These are phyloP conservation scores for Eucriotettix oculatus DNA, from an alignment of 2,888 invertebrate genomes.

Conservation along the genomic window DNA sequence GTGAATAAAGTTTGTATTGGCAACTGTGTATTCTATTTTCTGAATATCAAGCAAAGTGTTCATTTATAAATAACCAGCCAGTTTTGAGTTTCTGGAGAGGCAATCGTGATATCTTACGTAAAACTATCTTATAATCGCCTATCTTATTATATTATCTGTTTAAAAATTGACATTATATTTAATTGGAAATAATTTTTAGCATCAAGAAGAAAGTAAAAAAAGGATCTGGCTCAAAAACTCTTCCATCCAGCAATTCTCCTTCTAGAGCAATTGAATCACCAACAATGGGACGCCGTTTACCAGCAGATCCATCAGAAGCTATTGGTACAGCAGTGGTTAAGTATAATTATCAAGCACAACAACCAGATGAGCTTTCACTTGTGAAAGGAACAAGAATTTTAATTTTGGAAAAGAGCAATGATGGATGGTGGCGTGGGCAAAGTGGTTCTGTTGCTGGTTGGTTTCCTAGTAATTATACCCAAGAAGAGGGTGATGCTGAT, in stretches of 20 bases:
- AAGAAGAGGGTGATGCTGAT: conserved; percentile 65
- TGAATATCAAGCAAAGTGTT: too few species aligned
- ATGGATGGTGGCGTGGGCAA: conserved; percentile 98
- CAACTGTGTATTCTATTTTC: too few species aligned
- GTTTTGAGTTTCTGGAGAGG: too few species aligned
- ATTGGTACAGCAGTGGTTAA: conserved; percentile 84
- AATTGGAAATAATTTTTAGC: conserved; percentile 27
- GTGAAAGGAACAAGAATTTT: conserved; percentile 88
- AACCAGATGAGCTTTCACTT: conserved; percentile 87
- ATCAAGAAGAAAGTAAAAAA: conserved; percentile 78
- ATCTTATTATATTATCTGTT: too few species aligned
- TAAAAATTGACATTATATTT: neutral
- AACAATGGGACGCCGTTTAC: conserved; percentile 50
- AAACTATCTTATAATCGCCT: too few species aligned
- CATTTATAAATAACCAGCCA: too few species aligned
- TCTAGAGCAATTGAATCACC: conserved; percentile 65
- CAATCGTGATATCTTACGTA: too few species aligned
- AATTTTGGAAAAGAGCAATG: conserved; percentile 94
- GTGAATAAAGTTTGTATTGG: too few species aligned
- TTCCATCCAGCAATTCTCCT: conserved; percentile 57
- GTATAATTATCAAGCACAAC: conserved; percentile 88
- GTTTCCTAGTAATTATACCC: conserved; percentile 99
- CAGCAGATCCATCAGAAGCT: conserved; percentile 73
- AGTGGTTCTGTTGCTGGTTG: conserved; percentile 55
- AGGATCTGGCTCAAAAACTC: conserved; percentile 68